A percentile compares a stretch with the other conserved stretches of the same genome.
Evolutionary conservation across 2,797 vertebrate genomes (phyloP).

Genomic region (Lepilemur septentrionalis): DNA sequence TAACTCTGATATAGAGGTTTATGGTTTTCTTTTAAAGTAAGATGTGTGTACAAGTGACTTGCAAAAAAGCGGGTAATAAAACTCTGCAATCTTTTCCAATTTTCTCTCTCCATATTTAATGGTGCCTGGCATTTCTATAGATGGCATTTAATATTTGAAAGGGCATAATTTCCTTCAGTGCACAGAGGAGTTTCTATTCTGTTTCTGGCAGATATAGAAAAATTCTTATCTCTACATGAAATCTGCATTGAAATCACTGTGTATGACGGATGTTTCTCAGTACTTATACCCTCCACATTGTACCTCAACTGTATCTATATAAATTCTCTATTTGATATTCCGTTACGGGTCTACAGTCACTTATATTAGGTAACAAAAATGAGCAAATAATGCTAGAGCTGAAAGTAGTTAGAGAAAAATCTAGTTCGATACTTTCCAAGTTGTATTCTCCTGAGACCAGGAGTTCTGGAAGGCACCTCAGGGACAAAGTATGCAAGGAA

Average conservation of each 20-base stretch:
- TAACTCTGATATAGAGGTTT: conserved; percentile 8
- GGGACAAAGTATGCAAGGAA: neutral
- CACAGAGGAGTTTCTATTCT: conserved; percentile 49
- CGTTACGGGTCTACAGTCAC: neutral
- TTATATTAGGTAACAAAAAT: neutral
- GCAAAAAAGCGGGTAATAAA: neutral
- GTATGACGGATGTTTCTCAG: neutral
- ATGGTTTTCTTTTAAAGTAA: conserved; percentile 37
- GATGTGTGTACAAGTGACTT: conserved; percentile 27
- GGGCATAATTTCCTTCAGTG: conserved; percentile 52
- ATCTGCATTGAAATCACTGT: conserved; percentile 6
- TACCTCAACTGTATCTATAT: neutral
- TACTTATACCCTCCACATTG: neutral
- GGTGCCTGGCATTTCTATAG: conserved; percentile 58
- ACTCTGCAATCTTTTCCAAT: conserved; percentile 49
- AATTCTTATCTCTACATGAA: conserved; percentile 9
- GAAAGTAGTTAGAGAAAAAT: neutral
- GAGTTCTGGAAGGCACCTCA: neutral
- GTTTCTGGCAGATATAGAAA: conserved; percentile 46
- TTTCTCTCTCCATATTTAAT: conserved; percentile 66
- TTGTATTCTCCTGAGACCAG: neutral
- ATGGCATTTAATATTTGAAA: conserved; percentile 77
- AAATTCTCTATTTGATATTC: neutral
- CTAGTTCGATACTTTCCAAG: neutral
- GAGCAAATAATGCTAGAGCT: neutral